These are phyloP conservation scores for Micropoecilia bifurca DNA, from an alignment of 2,797 vertebrate species.

Conservation along the genomic window DNA sequence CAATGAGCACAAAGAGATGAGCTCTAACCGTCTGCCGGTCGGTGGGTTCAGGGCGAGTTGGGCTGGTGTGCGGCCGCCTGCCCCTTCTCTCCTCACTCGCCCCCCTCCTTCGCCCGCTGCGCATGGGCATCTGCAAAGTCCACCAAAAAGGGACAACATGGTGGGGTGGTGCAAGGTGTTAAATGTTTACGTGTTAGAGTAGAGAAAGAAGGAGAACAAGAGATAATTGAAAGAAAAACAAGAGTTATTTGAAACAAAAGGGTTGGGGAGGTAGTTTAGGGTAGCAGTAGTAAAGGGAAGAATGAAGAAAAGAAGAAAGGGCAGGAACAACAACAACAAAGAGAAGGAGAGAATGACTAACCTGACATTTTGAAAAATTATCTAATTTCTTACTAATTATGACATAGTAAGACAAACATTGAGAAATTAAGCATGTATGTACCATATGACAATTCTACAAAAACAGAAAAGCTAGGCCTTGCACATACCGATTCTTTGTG, in stretches of 20 bases:
- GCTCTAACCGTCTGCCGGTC: slow-evolving; percentile 82
- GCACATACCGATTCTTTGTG: slow-evolving; percentile 86
- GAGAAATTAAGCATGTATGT: slow-evolving; percentile 37
- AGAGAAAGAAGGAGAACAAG: not conserved
- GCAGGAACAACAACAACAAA: slow-evolving; percentile 19
- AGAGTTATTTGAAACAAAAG: slow-evolving; percentile 17
- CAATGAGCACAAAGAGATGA: slow-evolving; percentile 24
- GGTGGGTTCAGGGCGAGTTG: slow-evolving; percentile 80
- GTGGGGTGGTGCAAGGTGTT: slow-evolving; percentile 22
- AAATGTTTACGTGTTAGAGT: slow-evolving; percentile 4
- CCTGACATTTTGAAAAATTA: slow-evolving; percentile 35
- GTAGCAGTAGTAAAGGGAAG: slow-evolving; percentile 35
- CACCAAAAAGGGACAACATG: slow-evolving; percentile 21
- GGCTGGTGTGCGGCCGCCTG: slow-evolving; percentile 82
- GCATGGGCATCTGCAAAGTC: slow-evolving; percentile 83
- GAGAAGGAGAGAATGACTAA: slow-evolving; percentile 29
- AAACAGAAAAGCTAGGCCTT: slow-evolving; percentile 28
- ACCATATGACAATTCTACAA: slow-evolving; percentile 25
- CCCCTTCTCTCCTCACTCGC: slow-evolving; percentile 85
- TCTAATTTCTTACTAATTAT: slow-evolving; percentile 41
- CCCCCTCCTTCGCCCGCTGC: slow-evolving; percentile 85
- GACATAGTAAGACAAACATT: slow-evolving; percentile 12
- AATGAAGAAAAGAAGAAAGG: slow-evolving; percentile 18
- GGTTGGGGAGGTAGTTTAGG: slow-evolving; percentile 26
- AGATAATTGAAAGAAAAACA: slow-evolving; percentile 11